phyloP scores from a whole-genome alignment of 1,140 invertebrate species.

The Heliconius hewitsoni region DNA sequence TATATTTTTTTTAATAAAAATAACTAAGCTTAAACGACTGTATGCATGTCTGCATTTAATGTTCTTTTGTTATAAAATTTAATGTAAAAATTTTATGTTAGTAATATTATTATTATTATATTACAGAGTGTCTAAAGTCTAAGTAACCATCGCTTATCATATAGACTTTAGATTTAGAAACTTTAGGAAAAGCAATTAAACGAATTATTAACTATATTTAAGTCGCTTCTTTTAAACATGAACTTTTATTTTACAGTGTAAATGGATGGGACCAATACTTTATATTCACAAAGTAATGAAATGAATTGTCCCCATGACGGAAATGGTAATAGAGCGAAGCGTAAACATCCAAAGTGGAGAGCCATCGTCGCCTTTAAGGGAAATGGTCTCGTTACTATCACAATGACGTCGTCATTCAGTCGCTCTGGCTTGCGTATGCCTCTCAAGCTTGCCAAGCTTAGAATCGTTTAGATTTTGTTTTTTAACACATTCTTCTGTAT shows the following conservation, averaged over 20 bases:
- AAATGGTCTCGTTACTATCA: conserved; percentile 5
- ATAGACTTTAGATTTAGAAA: too few relatives aligned
- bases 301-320: conserved; percentile 1
- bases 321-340: conserved; percentile 3
- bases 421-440: neutral
- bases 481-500: neutral
- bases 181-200: neutral
- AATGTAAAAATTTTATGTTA: too few relatives aligned
- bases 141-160: too few relatives aligned
- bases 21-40: too few relatives aligned
- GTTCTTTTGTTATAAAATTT: too few relatives aligned
- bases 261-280: neutral
- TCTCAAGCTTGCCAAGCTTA: neutral
- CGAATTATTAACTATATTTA: neutral
- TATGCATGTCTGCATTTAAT: too few relatives aligned
- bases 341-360: neutral
- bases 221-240: neutral
- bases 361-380: conserved; percentile 6
- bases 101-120: too few relatives aligned
- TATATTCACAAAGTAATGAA: neutral
- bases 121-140: too few relatives aligned
- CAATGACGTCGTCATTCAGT: conserved; percentile 8
- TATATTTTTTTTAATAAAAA: too few relatives aligned
- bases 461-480: neutral
- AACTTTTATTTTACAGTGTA: neutral